phyloP scores from a whole-genome alignment of 2,113 vertebrate species.

The Lepidothrix coronata region DNA sequence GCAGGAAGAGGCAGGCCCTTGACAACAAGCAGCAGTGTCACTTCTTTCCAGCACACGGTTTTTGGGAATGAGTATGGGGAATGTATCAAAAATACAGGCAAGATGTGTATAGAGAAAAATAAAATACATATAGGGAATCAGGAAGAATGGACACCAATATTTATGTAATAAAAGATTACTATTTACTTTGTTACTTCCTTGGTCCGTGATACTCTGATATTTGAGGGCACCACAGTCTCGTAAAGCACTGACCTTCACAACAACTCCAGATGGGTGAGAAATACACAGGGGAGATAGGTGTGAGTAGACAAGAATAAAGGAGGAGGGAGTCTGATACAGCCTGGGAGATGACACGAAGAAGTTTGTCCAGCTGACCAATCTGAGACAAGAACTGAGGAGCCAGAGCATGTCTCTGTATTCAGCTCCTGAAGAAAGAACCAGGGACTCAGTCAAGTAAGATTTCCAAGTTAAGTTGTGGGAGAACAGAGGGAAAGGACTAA shows the following conservation, averaged over 20 bases:
- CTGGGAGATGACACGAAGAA: background rate
- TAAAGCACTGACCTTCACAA: background rate
- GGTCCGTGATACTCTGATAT: background rate
- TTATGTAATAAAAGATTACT: background rate
- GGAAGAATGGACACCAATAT: background rate
- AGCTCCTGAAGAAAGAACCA: background rate
- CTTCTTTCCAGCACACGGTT: background rate
- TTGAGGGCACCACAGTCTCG: background rate
- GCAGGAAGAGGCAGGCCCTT: background rate
- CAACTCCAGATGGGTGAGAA: background rate
- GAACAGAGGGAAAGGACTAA: background rate
- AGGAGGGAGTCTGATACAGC: background rate
- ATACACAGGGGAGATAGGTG: accelerated
- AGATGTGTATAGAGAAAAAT: background rate
- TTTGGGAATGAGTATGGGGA: background rate
- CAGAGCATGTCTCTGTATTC: background rate
- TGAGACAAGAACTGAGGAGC: background rate
- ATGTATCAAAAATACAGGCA: background rate
- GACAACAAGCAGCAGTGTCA: background rate
- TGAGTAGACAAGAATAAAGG: background rate
- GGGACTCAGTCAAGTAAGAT: background rate
- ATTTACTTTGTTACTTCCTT: accelerated
- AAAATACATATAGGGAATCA: background rate
- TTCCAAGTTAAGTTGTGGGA: background rate
- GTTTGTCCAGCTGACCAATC: background rate